Evolutionary conservation across 2,113 vertebrate genomes (phyloP).

Genomic region (Clarias batrachus): DNA sequence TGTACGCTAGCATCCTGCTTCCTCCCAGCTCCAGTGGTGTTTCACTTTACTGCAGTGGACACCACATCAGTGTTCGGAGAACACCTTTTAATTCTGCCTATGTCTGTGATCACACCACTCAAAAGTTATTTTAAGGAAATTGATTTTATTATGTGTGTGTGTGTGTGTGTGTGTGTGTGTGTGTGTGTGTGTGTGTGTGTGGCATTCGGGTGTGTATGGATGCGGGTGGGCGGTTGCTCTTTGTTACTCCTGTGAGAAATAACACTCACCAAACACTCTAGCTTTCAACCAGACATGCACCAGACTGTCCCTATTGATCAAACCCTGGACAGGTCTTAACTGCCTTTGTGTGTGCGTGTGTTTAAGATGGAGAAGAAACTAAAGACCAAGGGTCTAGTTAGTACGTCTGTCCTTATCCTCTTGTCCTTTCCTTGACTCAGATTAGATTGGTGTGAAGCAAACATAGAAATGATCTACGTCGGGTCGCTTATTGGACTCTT

Average conservation of each 20-base stretch:
- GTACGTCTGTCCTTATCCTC: neutral
- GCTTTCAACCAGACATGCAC: slow-evolving; percentile 62
- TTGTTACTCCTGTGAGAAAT: slow-evolving; percentile 64
- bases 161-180: slow-evolving; percentile 13
- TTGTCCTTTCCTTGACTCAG: neutral
- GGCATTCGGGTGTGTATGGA: slow-evolving; percentile 27
- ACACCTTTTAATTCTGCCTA: slow-evolving; percentile 3
- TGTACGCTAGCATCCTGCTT: neutral
- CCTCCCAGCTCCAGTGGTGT: neutral
- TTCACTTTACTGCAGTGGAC: neutral
- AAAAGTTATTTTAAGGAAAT: slow-evolving; percentile 70
- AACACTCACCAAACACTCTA: slow-evolving; percentile 47
- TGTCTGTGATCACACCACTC: slow-evolving; percentile 63
- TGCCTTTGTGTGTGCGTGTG: slow-evolving; percentile 48
- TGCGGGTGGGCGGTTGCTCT: neutral
- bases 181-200: slow-evolving; percentile 14
- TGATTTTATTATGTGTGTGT: slow-evolving; percentile 53
- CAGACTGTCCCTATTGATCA: slow-evolving; percentile 66
- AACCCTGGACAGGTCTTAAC: slow-evolving; percentile 58
- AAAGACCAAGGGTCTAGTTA: neutral
- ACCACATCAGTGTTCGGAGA: neutral
- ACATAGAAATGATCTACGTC: slow-evolving; percentile 28
- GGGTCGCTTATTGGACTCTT: neutral
- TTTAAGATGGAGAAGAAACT: neutral
- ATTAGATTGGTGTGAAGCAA: slow-evolving; percentile 15